These are phyloP conservation scores for Sylvilagus floridanus DNA, from an alignment of 2,797 vertebrate genomes.

Conservation along the genomic window DNA sequence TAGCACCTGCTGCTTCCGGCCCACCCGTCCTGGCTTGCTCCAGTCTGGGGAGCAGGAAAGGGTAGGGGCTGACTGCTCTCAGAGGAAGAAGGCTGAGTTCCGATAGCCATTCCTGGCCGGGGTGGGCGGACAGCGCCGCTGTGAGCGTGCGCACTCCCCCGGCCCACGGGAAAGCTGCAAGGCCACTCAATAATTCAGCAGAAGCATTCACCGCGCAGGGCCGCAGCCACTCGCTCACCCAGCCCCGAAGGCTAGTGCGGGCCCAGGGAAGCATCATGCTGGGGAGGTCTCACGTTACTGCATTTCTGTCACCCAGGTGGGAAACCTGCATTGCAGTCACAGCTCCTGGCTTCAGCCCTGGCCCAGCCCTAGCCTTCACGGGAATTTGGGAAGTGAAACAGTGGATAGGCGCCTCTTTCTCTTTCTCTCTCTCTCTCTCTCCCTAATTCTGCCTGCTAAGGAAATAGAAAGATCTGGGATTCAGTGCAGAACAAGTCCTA, in stretches of 20 bases:
- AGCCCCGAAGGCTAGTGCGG: neutral
- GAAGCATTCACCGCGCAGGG: conserved; percentile 66
- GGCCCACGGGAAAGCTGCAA: conserved; percentile 48
- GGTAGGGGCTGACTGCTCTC: conserved; percentile 13
- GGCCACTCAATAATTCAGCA: conserved; percentile 70
- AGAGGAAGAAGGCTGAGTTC: neutral
- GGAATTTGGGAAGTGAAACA: no score
- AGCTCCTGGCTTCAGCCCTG: no score
- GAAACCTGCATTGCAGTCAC: no score
- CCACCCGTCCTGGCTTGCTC: neutral
- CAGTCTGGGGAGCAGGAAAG: neutral
- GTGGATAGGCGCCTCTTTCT: no score
- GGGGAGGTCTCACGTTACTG: no score
- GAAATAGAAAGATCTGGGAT: no score
- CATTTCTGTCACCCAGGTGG: no score
- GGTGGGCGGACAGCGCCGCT: neutral
- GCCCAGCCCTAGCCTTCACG: no score
- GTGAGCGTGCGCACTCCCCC: neutral
- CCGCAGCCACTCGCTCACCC: neutral
- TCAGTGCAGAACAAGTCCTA: neutral
- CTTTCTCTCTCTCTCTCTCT: no score
- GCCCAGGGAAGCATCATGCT: no score
- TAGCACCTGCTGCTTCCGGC: neutral
- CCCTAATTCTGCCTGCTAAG: no score
- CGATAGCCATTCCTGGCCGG: neutral